Conservation (phyloP, 2,797 vertebrate genomes). For the Tapirus indicus region DNA sequence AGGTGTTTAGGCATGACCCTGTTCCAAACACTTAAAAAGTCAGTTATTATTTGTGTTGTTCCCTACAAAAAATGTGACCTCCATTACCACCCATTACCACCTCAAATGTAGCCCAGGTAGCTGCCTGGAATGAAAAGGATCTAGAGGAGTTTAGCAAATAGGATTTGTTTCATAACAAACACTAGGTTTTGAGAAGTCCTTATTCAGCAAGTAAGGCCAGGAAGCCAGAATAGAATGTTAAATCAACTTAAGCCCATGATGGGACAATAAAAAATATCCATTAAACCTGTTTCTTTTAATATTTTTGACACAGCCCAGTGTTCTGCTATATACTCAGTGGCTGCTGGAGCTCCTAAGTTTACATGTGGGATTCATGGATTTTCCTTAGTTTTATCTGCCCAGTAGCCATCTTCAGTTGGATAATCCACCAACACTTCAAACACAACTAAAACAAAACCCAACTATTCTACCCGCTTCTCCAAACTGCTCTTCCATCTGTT, state of each 20-base stretch:
- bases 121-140: background rate
- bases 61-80: background rate
- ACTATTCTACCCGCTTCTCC: background rate
- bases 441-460: background rate
- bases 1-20: background rate
- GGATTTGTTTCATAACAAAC: background rate
- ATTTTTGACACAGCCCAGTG: background rate
- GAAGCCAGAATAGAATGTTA: background rate
- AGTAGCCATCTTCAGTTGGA: background rate
- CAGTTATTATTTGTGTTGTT: background rate
- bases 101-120: background rate
- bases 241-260: background rate
- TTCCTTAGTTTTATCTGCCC: background rate
- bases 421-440: background rate
- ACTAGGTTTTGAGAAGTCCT: background rate
- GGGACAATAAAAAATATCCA: background rate
- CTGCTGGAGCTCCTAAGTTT: background rate
- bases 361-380: background rate
- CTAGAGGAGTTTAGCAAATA: background rate
- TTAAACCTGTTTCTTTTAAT: background rate
- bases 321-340: background rate
- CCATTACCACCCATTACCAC: background rate
- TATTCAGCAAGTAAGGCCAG: background rate
- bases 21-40: background rate
- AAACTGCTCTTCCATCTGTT: background rate